Evolutionary conservation across 2,888 invertebrate species (phyloP), one percentile per base, ranked within the genome.

Genomic region (Torymus tubicola): DNA sequence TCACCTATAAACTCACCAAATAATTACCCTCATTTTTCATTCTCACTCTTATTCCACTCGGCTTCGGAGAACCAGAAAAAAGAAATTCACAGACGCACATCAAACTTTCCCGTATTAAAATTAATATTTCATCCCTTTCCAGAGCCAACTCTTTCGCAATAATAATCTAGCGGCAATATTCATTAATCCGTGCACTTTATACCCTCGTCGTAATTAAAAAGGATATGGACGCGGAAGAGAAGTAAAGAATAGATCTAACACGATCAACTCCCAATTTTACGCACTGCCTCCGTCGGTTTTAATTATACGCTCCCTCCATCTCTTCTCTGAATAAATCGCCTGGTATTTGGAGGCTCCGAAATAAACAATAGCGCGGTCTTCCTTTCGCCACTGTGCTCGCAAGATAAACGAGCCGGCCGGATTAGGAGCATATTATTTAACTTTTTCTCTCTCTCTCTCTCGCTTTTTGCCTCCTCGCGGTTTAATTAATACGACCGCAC

Each of bases 361-460:
- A 21, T 5, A 69, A 69, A n/a, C 16, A 69, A 69, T 8, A n/a
- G n/a, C 21, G 10, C 5, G 16, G 16, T 13, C 18, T 79, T 74
- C 65, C 69, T 58, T 64, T 63, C 18, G 18, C 42, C 67, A 52
- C 52, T 42, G 74, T 78, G 58, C 24, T n/a, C 68, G 21, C 69
- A 74, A 83, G 82, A 84, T 79, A 76, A 84, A 84, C 80, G 81
- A 31, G 64, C 68, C 65, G 16, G n/a, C 14, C 70, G 85, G 84
- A 86, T 86, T 85, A 85, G 83, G 83, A 85, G 83, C 82, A 84
- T 85, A 85, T 85, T 84, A 85, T 85, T 85, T 84, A 84, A 84
- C 83, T 5, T 4, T 5, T 4, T 5, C 31, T 5, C 31, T 5
- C 31, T 5, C 31, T 5, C 31, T 5, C 31, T 31, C 31, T 3